Evolutionary conservation across 2,888 invertebrate species (phyloP).

Genomic region (Drosophila nigritarsus): DNA sequence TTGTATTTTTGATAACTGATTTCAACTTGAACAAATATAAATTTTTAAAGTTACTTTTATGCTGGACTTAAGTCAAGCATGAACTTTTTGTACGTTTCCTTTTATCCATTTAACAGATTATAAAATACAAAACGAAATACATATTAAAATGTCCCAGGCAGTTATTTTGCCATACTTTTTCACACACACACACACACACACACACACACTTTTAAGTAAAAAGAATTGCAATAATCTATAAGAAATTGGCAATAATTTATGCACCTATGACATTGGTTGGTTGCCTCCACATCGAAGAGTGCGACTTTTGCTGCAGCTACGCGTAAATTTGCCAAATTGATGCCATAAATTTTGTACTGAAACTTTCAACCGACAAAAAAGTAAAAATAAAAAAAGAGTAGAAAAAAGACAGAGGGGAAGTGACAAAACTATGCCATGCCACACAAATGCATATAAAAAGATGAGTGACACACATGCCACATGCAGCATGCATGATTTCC

Average conservation of each 20-base stretch:
- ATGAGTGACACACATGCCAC: conserved; percentile 14
- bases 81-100: neutral
- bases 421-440: conserved; percentile 20
- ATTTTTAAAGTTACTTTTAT: neutral
- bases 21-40: neutral
- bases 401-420: neutral
- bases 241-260: conserved; percentile 67
- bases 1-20: neutral
- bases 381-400: neutral
- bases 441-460: conserved; percentile 30
- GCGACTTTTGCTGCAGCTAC: conserved; percentile 27
- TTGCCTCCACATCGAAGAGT: conserved; percentile 11
- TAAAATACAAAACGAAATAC: neutral
- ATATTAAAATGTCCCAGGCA: neutral
- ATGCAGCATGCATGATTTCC: conserved; percentile 27
- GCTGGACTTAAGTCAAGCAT: too few relatives aligned
- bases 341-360: conserved; percentile 61
- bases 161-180: neutral
- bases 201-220: conserved; percentile 6
- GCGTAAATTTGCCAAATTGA: conserved; percentile 71
- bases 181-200: neutral
- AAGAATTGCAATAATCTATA: conserved; percentile 48
- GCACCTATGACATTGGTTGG: conserved; percentile 60
- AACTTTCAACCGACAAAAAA: conserved; percentile 31
- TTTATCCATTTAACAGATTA: neutral